Evolutionary conservation across 2,113 vertebrate genomes (phyloP), one percentile per base, ranked within the genome.

Genomic region (Crotophaga sulcirostris): DNA sequence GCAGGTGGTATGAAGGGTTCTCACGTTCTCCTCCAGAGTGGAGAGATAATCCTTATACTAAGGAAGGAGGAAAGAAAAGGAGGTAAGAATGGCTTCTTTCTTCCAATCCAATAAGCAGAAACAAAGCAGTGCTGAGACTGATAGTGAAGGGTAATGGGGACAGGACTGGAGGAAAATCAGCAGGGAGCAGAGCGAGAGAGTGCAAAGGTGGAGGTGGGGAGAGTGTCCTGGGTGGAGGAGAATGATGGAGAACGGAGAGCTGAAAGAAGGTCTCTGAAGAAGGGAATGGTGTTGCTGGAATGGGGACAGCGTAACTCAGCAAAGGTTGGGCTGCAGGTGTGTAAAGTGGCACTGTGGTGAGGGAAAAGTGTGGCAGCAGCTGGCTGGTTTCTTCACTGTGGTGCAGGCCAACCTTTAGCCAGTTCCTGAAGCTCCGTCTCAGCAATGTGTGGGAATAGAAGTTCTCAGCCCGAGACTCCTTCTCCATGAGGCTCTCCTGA

Each of bases 351-450:
- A 28, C 14, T 75, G 59, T 26, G 54, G 33, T 33, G 31, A 69
- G 5, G 20, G 59, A 29, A 42, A 68, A 51, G 45, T 0, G 0
- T 3, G 11, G 47, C 66, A 82, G 51, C 56, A 72, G 60, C 63
- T 60, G 63, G 29, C 25, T 80, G 0, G 1, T 31, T 64, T 62
- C 21, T 72, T 34, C 8, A 13, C 11, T 25, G 62, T 91, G 73
- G 28, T 29, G 45, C 33, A 59, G 24, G 36, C 96, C 89, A 94
- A 99, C 99, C 98, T 97, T 98, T 55, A 97, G 95, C 99, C 99
- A 99, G 91, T 89, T 97, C 89, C 72, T 92, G 84, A 99, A 95
- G 91, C 97, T 93, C 86, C 92, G 94, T 89, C 95, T 98, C 56
- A 99, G 98, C 91, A 99, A 44, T 7, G 88, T 84, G 10, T 80